Conservation (phyloP, 2,888 invertebrate species). For the Trypoxylon attenuatum region DNA sequence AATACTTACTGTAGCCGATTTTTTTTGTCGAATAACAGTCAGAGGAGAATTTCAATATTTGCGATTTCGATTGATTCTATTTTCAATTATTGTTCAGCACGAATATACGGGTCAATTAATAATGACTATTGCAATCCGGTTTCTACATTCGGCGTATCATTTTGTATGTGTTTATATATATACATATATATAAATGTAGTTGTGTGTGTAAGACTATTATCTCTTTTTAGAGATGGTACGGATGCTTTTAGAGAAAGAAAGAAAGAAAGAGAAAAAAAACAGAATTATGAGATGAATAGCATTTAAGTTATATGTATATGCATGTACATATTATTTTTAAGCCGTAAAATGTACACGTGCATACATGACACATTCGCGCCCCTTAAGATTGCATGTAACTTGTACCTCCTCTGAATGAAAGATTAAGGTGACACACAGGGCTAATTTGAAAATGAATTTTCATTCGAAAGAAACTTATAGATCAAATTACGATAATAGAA, state of each 20-base stretch:
- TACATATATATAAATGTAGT: no score
- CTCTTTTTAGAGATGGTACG: conserved; percentile 14
- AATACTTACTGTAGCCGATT: conserved; percentile 6
- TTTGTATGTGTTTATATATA: conserved; percentile 30
- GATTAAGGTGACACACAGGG: not conserved
- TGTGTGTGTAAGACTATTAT: conserved; percentile 28
- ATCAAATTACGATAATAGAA: conserved; percentile 15
- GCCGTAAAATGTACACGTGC: conserved; percentile 10
- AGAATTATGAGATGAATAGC: conserved; percentile 36
- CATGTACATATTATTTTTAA: conserved; percentile 60
- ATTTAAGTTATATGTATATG: conserved; percentile 57
- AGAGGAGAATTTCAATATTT: conserved; percentile 11
- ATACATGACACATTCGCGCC: conserved; percentile 6
- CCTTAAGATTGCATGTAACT: conserved; percentile 18
- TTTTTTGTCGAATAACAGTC: not conserved
- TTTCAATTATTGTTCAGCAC: conserved; percentile 8
- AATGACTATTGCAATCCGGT: conserved; percentile 3
- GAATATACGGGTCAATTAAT: not conserved
- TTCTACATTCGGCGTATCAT: conserved; percentile 9
- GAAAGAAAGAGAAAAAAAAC: no score
- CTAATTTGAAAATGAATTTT: conserved; percentile 2
- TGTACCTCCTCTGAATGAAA: conserved; percentile 19
- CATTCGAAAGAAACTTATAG: not conserved
- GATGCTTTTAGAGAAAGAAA: not conserved
- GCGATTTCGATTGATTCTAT: not conserved